These are phyloP conservation scores for Echinops telfairi DNA, from an alignment of 2,113 vertebrate genomes.

Conservation along the genomic window DNA sequence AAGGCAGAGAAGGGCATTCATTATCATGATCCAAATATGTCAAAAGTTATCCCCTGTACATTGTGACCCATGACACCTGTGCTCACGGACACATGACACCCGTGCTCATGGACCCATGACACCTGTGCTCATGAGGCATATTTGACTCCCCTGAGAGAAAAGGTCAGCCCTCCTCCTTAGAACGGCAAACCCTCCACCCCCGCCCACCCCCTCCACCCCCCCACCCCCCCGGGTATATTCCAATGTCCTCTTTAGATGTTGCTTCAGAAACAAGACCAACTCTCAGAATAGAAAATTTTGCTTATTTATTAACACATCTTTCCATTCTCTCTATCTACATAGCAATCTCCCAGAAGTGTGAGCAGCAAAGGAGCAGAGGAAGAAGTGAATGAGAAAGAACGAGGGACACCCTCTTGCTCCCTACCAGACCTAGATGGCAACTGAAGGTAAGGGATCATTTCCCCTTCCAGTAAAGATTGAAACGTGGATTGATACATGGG, in stretches of 20 bases:
- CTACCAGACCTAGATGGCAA: neutral
- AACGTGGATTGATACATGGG: neutral
- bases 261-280: neutral
- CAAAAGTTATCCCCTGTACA: neutral
- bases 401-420: neutral
- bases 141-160: neutral
- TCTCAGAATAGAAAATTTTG: neutral
- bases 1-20: constrained; percentile 52
- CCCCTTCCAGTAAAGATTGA: constrained; percentile 7
- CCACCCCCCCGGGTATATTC: neutral
- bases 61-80: neutral
- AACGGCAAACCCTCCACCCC: neutral
- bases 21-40: constrained; percentile 17
- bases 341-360: neutral
- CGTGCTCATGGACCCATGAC: neutral
- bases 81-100: too few relatives aligned
- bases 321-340: neutral
- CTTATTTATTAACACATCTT: neutral
- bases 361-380: neutral
- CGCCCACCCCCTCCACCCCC: neutral
- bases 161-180: neutral
- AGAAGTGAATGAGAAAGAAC: neutral
- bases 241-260: neutral
- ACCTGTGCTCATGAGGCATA: neutral
- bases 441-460: neutral